A percentile compares a stretch with the other conserved stretches of the same genome.
Conservation (phyloP, 2,797 vertebrate genomes). For the Sebastes flavidus region DNA sequence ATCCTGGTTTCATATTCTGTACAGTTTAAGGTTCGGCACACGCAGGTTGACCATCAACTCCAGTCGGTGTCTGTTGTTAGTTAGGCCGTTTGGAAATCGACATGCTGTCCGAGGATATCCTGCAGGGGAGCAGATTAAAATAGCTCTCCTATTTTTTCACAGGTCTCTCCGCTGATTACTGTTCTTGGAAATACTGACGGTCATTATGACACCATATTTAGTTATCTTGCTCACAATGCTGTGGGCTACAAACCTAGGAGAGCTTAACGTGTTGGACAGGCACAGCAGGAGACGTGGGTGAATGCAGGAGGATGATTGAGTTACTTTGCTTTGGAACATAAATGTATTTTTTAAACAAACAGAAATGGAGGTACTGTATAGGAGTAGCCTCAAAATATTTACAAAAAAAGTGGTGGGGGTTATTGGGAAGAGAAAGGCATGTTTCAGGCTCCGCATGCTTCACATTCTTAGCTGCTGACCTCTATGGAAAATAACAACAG, state of each 20-base stretch:
- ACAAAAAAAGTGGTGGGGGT: slow-evolving; percentile 37
- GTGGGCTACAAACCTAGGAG: neutral
- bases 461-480: slow-evolving; percentile 83
- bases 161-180: slow-evolving; percentile 39
- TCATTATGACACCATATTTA: slow-evolving; percentile 24
- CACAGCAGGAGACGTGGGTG: neutral
- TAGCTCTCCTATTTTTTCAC: slow-evolving; percentile 60
- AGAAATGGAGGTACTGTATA: neutral
- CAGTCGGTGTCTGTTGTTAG: slow-evolving; percentile 12
- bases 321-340: neutral
- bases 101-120: slow-evolving; percentile 75
- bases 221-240: slow-evolving; percentile 8
- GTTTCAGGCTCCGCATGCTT: slow-evolving; percentile 75
- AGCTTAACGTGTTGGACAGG: neutral
- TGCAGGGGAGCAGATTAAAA: slow-evolving; percentile 74
- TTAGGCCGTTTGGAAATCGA: slow-evolving; percentile 49
- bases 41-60: neutral
- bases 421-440: slow-evolving; percentile 63
- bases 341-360: neutral
- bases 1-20: neutral
- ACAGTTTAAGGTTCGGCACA: neutral
- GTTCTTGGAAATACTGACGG: slow-evolving; percentile 43
- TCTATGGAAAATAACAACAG: slow-evolving; percentile 83
- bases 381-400: slow-evolving; percentile 12
- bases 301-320: neutral